Evolutionary conservation across 2,888 invertebrate genomes (phyloP), one percentile per base, ranked within the genome.

Genomic region (Pseudeuparius sepicola): DNA sequence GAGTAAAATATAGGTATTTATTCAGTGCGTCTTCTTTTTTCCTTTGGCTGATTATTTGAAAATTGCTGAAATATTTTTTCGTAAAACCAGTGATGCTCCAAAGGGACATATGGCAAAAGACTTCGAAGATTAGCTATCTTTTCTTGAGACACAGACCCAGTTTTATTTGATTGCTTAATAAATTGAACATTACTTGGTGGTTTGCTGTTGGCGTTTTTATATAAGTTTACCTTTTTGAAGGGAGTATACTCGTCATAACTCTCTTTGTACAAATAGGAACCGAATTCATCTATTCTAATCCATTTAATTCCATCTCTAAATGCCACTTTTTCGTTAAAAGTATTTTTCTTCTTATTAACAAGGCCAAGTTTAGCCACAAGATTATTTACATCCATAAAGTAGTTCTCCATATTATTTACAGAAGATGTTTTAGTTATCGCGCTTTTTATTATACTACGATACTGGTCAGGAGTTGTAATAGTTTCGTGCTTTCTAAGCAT

Each of bases 391-490:
- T 45, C 35, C 28, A 42, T 18, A 34, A 50, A 49, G 36, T 47
- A 40, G 32, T 37, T 13, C 14, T 32, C 33, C 49, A 49, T 45
- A 34, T 51, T 47, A 29, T 41, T 43, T 24, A 48, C 43, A 14
- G 31, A 24, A 37, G 34, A 31, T 40, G 50, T 46, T 24, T 43
- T 48, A 32, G 34, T 46, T 26, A 42, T 36, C n/a, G 46, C 40
- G 26, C 24, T 41, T 12, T 17, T 28, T 16, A 48, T 50, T 14
- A 53, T 50, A 30, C 47, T 42, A 33, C 48, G 34, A 40, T 55
- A 54, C 40, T 49, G 41, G 17, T 51, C 51, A 36, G 53, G 47
- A 12, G 41, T 31, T 43, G 46, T 49, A 14, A 53, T 37, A 32
- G 48, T 47, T 29, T 48, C 50, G 44, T 54, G 44, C 36, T 45